phyloP scores from a whole-genome alignment of 2,113 vertebrate species.

The Bubo scandiacus region DNA sequence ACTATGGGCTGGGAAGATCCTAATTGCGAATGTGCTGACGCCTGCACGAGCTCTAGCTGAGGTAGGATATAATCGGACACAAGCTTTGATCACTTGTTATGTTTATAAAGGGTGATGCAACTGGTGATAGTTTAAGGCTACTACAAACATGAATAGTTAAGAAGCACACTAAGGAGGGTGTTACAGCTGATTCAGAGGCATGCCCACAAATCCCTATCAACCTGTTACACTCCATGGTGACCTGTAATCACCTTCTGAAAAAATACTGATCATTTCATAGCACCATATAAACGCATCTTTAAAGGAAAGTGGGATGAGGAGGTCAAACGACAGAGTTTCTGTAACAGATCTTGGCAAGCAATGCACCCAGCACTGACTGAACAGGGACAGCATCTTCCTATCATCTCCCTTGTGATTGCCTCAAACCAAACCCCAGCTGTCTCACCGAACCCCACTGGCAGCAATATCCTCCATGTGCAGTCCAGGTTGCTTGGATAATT shows the following conservation, averaged over 20 bases:
- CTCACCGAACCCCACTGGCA: constrained; percentile 96
- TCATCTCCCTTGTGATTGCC: fast-evolving
- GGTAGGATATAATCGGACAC: not conserved
- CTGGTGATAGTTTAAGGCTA: not conserved
- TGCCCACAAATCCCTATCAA: not conserved
- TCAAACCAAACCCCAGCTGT: not conserved
- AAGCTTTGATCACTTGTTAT: not conserved
- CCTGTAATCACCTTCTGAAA: not conserved
- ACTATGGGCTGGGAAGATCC: not conserved
- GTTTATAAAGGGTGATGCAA: not conserved
- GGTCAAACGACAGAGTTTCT: not conserved
- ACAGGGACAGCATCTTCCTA: not conserved
- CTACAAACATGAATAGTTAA: fast-evolving
- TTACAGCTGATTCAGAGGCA: not conserved
- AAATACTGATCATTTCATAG: not conserved
- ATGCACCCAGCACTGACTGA: not conserved
- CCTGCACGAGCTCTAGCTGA: not conserved
- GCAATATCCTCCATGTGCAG: constrained; percentile 93
- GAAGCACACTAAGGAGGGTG: not conserved
- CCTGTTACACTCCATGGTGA: not conserved
- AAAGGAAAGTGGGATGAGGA: not conserved
- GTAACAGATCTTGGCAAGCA: not conserved
- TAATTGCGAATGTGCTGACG: not conserved
- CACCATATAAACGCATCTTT: not conserved
- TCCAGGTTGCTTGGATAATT: constrained; percentile 98